Conservation (phyloP, 2,113 vertebrate genomes). For the Cynoglossus semilaevis region DNA sequence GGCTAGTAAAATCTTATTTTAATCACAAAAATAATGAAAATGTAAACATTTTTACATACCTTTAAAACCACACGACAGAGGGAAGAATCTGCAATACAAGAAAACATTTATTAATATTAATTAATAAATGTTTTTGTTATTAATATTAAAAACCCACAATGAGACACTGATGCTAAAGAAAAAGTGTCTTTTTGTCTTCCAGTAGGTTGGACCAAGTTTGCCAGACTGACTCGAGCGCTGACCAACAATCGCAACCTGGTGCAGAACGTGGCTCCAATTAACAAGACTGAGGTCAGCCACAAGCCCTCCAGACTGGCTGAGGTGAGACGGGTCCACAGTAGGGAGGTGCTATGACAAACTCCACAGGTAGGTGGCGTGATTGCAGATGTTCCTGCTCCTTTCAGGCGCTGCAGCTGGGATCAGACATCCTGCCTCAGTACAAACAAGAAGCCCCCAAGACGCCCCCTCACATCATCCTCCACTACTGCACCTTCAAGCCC, state of each 20-base stretch:
- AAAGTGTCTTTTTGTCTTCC: slow-evolving; percentile 5
- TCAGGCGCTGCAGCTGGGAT: slow-evolving; percentile 95
- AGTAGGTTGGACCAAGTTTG: slow-evolving; percentile 95
- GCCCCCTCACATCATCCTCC: slow-evolving; percentile 96
- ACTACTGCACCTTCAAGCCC: slow-evolving; percentile 98
- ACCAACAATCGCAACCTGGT: slow-evolving; percentile 91
- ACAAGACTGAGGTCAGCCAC: slow-evolving; percentile 91
- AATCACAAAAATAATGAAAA: too few species aligned
- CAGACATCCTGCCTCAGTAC: slow-evolving; percentile 97
- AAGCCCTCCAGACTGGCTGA: slow-evolving; percentile 94
- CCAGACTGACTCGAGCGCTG: slow-evolving; percentile 89
- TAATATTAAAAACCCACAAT: too few species aligned
- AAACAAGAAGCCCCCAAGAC: slow-evolving; percentile 99
- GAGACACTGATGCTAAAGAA: too few species aligned
- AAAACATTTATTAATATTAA: too few species aligned
- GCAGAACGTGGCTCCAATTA: slow-evolving; percentile 91
- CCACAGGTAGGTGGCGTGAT: too few species aligned
- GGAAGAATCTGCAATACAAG: too few species aligned
- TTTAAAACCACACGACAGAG: too few species aligned
- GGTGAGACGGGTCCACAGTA: slow-evolving; percentile 75
- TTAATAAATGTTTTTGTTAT: too few species aligned
- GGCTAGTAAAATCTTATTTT: too few species aligned
- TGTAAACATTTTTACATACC: too few species aligned
- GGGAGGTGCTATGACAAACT: not conserved
- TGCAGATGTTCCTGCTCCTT: not conserved